phyloP scores from a whole-genome alignment of 2,113 vertebrate species.

The Corapipo altera region DNA sequence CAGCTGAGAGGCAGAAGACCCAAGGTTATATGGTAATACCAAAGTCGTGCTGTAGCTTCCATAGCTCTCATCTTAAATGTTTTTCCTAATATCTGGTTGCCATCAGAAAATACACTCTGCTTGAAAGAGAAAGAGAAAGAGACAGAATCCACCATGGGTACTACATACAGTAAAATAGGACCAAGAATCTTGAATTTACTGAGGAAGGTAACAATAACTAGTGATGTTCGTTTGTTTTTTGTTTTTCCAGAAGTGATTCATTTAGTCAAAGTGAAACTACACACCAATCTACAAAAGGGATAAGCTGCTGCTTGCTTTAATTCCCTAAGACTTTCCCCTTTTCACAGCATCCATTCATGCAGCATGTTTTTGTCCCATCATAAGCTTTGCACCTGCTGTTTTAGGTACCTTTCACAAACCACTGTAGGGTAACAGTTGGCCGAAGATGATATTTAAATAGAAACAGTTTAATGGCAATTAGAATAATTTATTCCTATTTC shows the following conservation, averaged over 20 bases:
- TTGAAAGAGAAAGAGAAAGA: neutral
- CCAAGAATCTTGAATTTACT: neutral
- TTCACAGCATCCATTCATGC: neutral
- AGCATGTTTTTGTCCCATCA: neutral
- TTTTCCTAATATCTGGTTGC: neutral
- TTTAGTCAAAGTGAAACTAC: neutral
- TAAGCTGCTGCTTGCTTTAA: neutral
- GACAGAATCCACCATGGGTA: neutral
- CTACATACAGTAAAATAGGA: neutral
- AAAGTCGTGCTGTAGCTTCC: neutral
- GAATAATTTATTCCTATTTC: conserved; percentile 17
- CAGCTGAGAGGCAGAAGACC: neutral
- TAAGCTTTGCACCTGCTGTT: neutral
- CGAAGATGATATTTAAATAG: conserved; percentile 12
- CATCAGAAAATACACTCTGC: neutral
- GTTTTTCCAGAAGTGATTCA: neutral
- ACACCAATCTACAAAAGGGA: neutral
- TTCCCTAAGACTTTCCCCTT: neutral
- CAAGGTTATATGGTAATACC: neutral
- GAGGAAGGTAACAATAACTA: neutral
- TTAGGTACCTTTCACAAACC: neutral
- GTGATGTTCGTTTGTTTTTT: neutral
- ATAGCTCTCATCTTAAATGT: neutral
- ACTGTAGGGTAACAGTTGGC: neutral
- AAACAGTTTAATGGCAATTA: conserved; percentile 14